phyloP scores from a whole-genome alignment of 2,113 vertebrate species.

The Hyaena hyaena region DNA sequence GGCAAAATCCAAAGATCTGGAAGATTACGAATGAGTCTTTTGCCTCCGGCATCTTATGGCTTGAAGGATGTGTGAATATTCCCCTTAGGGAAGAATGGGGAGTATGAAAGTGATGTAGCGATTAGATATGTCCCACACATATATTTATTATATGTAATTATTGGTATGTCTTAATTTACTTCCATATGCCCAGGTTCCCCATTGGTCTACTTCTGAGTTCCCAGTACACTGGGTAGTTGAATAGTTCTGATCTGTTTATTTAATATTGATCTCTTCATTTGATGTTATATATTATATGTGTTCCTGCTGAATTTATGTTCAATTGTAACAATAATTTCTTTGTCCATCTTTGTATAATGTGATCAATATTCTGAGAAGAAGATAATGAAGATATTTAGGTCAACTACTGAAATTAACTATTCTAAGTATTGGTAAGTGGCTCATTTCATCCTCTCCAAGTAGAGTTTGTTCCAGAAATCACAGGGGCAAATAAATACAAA shows the following conservation, averaged over 20 bases:
- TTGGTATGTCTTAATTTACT: not conserved
- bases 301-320: not conserved
- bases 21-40: not conserved
- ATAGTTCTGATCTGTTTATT: not conserved
- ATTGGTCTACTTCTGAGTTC: not conserved
- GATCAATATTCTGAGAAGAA: constrained; percentile 14
- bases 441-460: not conserved
- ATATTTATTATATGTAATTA: not conserved
- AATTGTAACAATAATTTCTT: constrained; percentile 19
- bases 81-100: not conserved
- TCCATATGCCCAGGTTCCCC: not conserved
- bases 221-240: not conserved
- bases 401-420: constrained; percentile 56
- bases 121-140: not conserved
- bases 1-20: not conserved
- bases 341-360: constrained; percentile 28
- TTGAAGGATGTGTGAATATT: not conserved
- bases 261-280: not conserved
- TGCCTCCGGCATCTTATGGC: not conserved
- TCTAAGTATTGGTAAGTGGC: not conserved
- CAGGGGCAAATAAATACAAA: constrained; percentile 12
- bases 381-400: not conserved
- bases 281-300: not conserved
- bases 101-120: not conserved
- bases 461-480: constrained; percentile 56